A percentile compares a stretch with the other conserved stretches of the same genome.
Conservation (phyloP, 2,888 invertebrate species). For the Branchellion lobata region DNA sequence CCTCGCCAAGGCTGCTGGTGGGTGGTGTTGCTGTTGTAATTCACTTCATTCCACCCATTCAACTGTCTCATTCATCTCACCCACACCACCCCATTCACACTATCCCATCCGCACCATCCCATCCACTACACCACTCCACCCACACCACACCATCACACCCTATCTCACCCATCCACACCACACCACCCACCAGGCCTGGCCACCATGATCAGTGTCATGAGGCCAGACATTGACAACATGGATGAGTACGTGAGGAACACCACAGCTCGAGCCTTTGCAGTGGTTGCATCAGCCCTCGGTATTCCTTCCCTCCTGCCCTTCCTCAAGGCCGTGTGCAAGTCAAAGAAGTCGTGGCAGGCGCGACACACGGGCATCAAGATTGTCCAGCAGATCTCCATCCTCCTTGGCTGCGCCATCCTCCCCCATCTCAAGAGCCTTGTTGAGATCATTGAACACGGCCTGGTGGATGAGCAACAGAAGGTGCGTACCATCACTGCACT, state of each 20-base stretch:
- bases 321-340: conserved; percentile 92
- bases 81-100: too few species aligned
- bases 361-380: conserved; percentile 76
- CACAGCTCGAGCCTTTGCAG: conserved; percentile 98
- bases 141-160: not conserved
- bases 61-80: too few species aligned
- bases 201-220: conserved; percentile 99
- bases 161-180: not conserved
- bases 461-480: conserved; percentile 98
- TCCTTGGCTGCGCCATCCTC: conserved; percentile 98
- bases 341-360: conserved; percentile 99
- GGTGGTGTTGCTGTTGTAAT: too few species aligned
- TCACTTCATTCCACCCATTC: too few species aligned
- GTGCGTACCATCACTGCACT: conserved; percentile 97
- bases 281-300: conserved; percentile 96
- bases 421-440: conserved; percentile 96
- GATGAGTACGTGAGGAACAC: conserved; percentile 99
- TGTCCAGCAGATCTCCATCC: conserved; percentile 97
- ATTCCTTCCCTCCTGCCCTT: conserved; percentile 96
- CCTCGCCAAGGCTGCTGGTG: conserved; percentile 74
- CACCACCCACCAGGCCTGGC: conserved; percentile 86
- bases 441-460: conserved; percentile 97
- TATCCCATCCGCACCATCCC: too few species aligned
- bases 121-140: not conserved
- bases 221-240: conserved; percentile 99